These are phyloP conservation scores for Margarornis squamiger DNA, from an alignment of 2,797 vertebrate genomes.

Conservation along the genomic window DNA sequence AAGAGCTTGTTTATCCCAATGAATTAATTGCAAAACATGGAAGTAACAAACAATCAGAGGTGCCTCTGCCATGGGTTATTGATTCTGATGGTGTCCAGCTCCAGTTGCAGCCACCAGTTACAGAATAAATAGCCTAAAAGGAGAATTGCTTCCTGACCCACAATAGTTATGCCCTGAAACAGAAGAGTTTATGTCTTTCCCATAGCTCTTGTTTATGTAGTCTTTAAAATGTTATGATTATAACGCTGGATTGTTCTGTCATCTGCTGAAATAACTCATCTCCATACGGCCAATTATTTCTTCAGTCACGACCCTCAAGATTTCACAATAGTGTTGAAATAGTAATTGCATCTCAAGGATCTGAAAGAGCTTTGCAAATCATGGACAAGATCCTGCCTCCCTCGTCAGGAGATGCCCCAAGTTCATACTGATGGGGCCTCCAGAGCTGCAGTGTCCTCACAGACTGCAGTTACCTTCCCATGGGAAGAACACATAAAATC, in stretches of 20 bases:
- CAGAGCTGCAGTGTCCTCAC: background rate
- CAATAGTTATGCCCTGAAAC: background rate
- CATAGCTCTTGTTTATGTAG: slow-evolving; percentile 39
- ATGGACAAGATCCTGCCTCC: background rate
- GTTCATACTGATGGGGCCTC: background rate
- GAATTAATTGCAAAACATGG: slow-evolving; percentile 31
- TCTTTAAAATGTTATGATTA: slow-evolving; percentile 26
- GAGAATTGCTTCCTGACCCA: background rate
- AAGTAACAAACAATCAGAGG: slow-evolving; percentile 30
- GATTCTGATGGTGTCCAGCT: background rate
- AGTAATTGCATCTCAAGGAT: background rate
- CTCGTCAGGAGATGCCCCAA: background rate
- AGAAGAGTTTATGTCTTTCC: slow-evolving; percentile 1
- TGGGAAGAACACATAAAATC: background rate
- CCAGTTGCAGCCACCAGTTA: background rate
- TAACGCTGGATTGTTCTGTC: background rate
- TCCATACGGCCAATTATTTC: background rate
- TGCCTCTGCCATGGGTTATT: background rate
- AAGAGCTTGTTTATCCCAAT: slow-evolving; percentile 42
- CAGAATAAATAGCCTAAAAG: background rate
- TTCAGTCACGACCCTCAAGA: background rate
- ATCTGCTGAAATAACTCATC: background rate
- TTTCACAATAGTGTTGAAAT: slow-evolving; percentile 28
- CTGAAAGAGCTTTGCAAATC: background rate
- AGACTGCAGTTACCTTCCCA: background rate